Conservation (phyloP, 1,140 invertebrate genomes). For the Drosophila truncata region DNA sequence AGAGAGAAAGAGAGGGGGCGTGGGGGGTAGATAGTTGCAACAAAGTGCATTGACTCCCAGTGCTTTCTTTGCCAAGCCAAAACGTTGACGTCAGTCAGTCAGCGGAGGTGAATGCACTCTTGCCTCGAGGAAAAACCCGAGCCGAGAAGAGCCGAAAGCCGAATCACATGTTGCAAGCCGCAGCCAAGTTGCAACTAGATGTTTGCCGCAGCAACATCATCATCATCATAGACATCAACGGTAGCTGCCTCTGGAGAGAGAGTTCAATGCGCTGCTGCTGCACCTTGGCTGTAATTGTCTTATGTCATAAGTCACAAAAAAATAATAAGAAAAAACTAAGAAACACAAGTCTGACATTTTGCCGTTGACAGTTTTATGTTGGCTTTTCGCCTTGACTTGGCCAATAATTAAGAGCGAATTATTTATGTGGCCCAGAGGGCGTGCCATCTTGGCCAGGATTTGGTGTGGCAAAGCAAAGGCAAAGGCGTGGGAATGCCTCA, state of each 20-base stretch:
- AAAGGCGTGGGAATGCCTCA: slow-evolving; percentile 51
- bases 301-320: slow-evolving; percentile 76
- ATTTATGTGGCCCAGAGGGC: slow-evolving; percentile 52
- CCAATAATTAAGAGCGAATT: slow-evolving; percentile 67
- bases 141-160: neutral
- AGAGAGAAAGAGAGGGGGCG: neutral
- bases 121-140: slow-evolving; percentile 39
- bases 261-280: slow-evolving; percentile 54
- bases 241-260: slow-evolving; percentile 27
- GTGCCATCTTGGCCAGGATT: slow-evolving; percentile 50
- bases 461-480: neutral
- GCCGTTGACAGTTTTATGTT: slow-evolving; percentile 72
- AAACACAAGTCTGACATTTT: slow-evolving; percentile 58
- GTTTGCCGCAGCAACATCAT: slow-evolving; percentile 33
- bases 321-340: neutral
- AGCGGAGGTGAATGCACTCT: slow-evolving; percentile 70
- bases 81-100: slow-evolving; percentile 40
- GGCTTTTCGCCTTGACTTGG: slow-evolving; percentile 31
- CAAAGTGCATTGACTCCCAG: slow-evolving; percentile 75
- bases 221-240: slow-evolving; percentile 5
- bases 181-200: slow-evolving; percentile 25
- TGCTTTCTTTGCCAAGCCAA: slow-evolving; percentile 54
- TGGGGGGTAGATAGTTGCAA: slow-evolving; percentile 49
- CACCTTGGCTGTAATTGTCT: slow-evolving; percentile 74
- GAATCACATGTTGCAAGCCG: slow-evolving; percentile 45